These are phyloP conservation scores for Bovichtus diacanthus DNA, from an alignment of 2,797 vertebrate genomes.

Conservation along the genomic window DNA sequence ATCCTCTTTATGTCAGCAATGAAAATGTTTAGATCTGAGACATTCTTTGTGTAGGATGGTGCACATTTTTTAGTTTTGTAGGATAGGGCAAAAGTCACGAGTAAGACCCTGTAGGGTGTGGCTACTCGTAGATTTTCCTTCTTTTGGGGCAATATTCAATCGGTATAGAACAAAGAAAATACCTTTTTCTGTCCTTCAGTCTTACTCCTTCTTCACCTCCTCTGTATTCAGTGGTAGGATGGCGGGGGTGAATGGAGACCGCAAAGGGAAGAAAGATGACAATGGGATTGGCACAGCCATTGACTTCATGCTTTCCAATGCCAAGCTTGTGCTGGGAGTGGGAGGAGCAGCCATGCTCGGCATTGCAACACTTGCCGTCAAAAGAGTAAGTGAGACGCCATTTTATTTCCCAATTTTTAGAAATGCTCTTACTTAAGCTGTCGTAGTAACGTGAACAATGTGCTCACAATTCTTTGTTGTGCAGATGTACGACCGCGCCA, in stretches of 20 bases:
- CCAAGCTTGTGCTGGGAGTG: slow-evolving; percentile 96
- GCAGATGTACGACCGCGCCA: slow-evolving; percentile 97
- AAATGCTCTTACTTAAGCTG: neutral
- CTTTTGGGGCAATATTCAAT: neutral
- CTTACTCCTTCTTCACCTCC: neutral
- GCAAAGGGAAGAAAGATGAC: slow-evolving; percentile 95
- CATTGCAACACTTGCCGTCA: slow-evolving; percentile 96
- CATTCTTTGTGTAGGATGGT: neutral
- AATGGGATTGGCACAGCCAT: slow-evolving; percentile 96
- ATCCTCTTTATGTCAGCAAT: neutral
- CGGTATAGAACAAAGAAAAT: neutral
- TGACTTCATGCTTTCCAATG: slow-evolving; percentile 97
- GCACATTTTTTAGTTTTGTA: neutral
- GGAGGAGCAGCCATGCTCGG: slow-evolving; percentile 97
- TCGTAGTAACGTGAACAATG: neutral
- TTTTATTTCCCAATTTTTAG: neutral
- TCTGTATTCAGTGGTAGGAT: slow-evolving; percentile 76
- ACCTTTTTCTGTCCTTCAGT: neutral
- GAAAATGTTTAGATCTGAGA: neutral
- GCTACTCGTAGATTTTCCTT: neutral
- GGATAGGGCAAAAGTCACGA: neutral
- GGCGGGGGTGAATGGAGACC: slow-evolving; percentile 93
- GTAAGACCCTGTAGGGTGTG: neutral
- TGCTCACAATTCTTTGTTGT: neutral
- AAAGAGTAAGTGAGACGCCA: slow-evolving; percentile 87